Evolutionary conservation across 92 coral and sea anemone genomes (phyloP).

Genomic region (Zoanthus solanderi): DNA sequence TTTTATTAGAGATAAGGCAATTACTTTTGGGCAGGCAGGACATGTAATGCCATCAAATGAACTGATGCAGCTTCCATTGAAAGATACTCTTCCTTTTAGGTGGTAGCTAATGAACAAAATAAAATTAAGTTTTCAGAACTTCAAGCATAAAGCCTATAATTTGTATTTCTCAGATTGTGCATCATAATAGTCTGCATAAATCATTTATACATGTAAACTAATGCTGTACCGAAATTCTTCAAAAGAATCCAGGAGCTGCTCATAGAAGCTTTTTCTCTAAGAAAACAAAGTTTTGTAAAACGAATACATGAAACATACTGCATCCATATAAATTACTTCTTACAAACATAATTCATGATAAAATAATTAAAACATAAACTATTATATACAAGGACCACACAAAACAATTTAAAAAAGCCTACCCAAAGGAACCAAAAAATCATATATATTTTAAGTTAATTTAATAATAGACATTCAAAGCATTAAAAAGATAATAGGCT

Average conservation of each 20-base stretch:
- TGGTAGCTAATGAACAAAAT: background rate
- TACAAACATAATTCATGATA: background rate
- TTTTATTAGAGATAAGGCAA: background rate
- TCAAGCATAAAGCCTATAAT: background rate
- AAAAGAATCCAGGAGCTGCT: constrained; percentile 69
- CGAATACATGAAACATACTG: background rate
- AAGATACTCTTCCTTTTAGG: constrained; percentile 6
- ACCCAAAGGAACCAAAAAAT: background rate
- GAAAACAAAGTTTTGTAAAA: constrained; percentile 12
- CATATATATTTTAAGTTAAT: background rate
- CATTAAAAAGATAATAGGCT: background rate
- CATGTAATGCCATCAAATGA: constrained; percentile 2
- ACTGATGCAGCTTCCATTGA: constrained; percentile 7
- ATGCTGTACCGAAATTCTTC: constrained; percentile 69
- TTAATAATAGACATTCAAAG: background rate
- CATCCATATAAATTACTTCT: background rate
- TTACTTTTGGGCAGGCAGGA: constrained; percentile 21
- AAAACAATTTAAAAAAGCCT: background rate
- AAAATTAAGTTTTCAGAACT: background rate
- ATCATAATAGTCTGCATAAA: constrained; percentile 8
- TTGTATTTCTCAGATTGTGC: background rate
- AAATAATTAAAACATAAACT: background rate
- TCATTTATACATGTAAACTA: background rate
- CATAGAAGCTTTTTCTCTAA: constrained; percentile 61
- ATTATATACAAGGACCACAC: constrained; percentile 7